A percentile compares a stretch with the other conserved stretches of the same genome.
These are phyloP conservation scores for Goniozus legneri DNA, from an alignment of 1,140 invertebrate genomes.

Conservation along the genomic window DNA sequence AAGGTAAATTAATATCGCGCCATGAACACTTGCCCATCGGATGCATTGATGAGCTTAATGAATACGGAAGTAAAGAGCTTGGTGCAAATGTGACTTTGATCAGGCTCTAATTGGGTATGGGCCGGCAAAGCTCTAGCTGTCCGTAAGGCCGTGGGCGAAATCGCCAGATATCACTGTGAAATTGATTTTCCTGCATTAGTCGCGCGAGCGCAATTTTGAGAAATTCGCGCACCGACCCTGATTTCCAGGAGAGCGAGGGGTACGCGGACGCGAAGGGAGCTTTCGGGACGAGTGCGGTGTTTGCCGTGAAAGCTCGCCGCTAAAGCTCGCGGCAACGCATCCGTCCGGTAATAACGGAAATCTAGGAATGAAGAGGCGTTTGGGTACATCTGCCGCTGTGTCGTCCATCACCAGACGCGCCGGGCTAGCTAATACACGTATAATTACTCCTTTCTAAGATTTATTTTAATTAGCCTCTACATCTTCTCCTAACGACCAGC, in stretches of 20 bases:
- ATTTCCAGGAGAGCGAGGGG: no score
- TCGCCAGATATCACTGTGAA: no score
- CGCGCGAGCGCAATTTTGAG: no score
- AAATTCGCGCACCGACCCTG: no score
- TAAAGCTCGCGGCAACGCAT: conserved; percentile 29
- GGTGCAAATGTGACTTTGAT: conserved; percentile 34
- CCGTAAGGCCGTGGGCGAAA: conserved; percentile 29
- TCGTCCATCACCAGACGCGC: conserved; percentile 49
- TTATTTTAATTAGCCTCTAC: conserved; percentile 55
- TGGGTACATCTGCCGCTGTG: conserved; percentile 53
- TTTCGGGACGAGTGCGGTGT: no score
- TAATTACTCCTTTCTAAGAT: conserved; percentile 57
- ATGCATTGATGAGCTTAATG: conserved; percentile 36
- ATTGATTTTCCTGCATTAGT: no score
- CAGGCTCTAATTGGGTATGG: conserved; percentile 32
- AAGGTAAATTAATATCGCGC: conserved; percentile 37
- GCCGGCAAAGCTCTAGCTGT: conserved; percentile 34
- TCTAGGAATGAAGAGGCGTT: conserved; percentile 56
- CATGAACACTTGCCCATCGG: conserved; percentile 35
- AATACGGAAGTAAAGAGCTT: conserved; percentile 34
- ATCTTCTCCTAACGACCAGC: conserved; percentile 51
- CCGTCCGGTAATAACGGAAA: conserved; percentile 51
- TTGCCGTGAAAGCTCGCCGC: no score
- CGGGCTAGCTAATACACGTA: conserved; percentile 54
- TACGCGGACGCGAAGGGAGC: no score